These are phyloP conservation scores for Bradypodion ventrale DNA, from an alignment of 2,797 vertebrate genomes.

Conservation along the genomic window DNA sequence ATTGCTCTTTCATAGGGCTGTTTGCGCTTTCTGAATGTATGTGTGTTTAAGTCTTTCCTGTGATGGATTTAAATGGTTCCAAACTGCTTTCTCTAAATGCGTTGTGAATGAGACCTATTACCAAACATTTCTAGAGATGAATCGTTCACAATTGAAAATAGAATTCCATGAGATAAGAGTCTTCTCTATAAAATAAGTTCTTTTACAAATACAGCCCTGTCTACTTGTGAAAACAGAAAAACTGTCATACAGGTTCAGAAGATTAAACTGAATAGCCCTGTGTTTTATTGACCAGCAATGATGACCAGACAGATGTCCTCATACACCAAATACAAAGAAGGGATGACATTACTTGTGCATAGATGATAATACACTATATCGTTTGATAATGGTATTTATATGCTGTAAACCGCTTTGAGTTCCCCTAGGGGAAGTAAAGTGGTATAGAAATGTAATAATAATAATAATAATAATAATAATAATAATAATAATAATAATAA, in stretches of 20 bases:
- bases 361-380: neutral
- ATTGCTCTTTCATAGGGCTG: constrained; percentile 44
- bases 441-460: no score
- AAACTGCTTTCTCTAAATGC: constrained; percentile 60
- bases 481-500: no score
- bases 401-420: no score
- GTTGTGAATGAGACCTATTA: constrained; percentile 33
- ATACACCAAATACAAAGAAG: neutral
- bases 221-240: neutral
- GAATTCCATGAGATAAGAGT: constrained; percentile 26
- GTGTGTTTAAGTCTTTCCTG: constrained; percentile 49
- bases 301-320: constrained; percentile 20
- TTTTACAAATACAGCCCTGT: constrained; percentile 6
- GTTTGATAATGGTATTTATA: no score
- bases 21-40: constrained; percentile 37
- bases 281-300: constrained; percentile 9
- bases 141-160: constrained; percentile 50
- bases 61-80: constrained; percentile 53
- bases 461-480: no score
- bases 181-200: constrained; percentile 36
- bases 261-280: constrained; percentile 1
- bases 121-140: constrained; percentile 56
- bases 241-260: constrained; percentile 14
- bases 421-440: no score
- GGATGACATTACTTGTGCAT: neutral